These are phyloP conservation scores for Pentamera pediparva DNA, from an alignment of 53 echinoderm and acorn worm species.

Conservation along the genomic window DNA sequence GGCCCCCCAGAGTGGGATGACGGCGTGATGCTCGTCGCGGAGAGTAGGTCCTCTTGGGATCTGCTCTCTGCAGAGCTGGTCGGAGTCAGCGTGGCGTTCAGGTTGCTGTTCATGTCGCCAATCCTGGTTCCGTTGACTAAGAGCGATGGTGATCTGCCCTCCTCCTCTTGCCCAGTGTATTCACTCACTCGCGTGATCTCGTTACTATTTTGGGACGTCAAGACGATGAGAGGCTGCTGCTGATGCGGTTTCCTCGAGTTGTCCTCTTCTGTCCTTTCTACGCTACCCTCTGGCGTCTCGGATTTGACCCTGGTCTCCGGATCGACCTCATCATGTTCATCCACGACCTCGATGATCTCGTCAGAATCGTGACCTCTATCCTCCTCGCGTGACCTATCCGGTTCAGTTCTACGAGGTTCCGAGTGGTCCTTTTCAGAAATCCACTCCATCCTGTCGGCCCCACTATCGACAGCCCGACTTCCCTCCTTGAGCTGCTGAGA, in stretches of 20 bases:
- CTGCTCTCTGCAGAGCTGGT: conserved; percentile 42
- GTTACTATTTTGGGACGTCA: conserved; percentile 41
- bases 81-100: conserved; percentile 47
- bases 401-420: neutral
- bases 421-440: neutral
- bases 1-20: conserved; percentile 54
- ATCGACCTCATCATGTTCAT: too few species aligned
- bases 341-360: conserved; percentile 21
- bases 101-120: conserved; percentile 39
- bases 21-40: conserved; percentile 1
- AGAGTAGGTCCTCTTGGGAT: conserved; percentile 36
- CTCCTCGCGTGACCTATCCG: conserved; percentile 32
- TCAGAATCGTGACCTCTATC: conserved; percentile 40
- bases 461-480: too few species aligned
- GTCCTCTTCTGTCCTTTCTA: neutral
- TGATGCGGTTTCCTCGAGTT: too few species aligned
- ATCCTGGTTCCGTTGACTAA: conserved; percentile 21
- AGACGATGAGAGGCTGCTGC: conserved; percentile 39
- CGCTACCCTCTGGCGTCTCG: neutral
- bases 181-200: neutral
- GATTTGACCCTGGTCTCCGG: conserved; percentile 19
- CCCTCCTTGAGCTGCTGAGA: neutral
- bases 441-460: neutral
- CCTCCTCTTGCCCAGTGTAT: neutral
- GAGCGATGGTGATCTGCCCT: neutral